Percentiles rank a stretch among this genome's conserved stretches.
Conservation (phyloP, 2,113 vertebrate species). For the Lipotes vexillifer region DNA sequence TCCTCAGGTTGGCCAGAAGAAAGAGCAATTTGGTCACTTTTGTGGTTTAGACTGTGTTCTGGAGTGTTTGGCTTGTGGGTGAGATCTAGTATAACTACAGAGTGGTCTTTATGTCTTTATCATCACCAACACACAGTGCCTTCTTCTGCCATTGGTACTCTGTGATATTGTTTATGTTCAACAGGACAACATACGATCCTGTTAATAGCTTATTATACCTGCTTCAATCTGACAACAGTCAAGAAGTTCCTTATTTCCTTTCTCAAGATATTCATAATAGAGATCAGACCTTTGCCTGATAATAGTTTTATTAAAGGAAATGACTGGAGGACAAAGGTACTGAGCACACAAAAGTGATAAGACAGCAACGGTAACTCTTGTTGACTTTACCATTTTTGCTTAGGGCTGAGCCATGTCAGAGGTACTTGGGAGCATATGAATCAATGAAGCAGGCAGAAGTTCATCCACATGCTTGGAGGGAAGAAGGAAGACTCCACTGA, state of each 20-base stretch:
- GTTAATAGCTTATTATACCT: neutral
- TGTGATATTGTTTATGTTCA: neutral
- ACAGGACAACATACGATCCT: accelerated
- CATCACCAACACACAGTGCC: neutral
- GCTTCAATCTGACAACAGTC: neutral
- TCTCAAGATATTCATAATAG: neutral
- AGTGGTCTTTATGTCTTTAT: neutral
- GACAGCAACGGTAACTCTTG: neutral
- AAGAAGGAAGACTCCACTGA: neutral
- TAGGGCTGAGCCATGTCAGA: neutral
- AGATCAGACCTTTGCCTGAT: neutral
- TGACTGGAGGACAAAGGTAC: neutral
- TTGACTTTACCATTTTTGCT: neutral
- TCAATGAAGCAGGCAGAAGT: neutral
- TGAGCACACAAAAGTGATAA: neutral
- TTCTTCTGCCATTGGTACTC: neutral
- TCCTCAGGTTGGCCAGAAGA: accelerated
- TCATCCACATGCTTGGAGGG: neutral
- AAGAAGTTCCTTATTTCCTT: neutral
- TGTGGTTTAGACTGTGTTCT: neutral
- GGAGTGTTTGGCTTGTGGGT: too few species aligned
- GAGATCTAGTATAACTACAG: neutral
- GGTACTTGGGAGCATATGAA: neutral
- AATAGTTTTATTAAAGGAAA: neutral
- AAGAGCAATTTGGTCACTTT: neutral